Evolutionary conservation across 2,888 invertebrate species (phyloP).

Genomic region (Limnephilus lunatus): DNA sequence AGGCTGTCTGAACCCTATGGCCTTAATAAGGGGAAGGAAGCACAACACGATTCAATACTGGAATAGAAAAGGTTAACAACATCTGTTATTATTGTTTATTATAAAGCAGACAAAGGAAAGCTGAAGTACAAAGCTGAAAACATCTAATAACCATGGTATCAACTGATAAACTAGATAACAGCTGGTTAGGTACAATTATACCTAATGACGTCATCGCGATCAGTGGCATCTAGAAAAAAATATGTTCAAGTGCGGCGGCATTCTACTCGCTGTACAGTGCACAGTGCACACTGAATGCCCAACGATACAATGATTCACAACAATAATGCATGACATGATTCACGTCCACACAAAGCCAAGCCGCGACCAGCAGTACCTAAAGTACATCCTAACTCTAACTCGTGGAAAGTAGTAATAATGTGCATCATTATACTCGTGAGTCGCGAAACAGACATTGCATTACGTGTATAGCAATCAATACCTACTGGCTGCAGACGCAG

Average conservation of each 20-base stretch:
- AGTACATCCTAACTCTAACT: neutral
- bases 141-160: neutral
- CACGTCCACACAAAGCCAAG: constrained; percentile 18
- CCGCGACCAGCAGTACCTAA: neutral
- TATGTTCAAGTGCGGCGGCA: neutral
- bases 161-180: neutral
- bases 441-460: neutral
- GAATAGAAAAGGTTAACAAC: neutral
- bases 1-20: too few species aligned
- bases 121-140: neutral
- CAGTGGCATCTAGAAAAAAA: neutral
- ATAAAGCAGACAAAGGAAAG: neutral
- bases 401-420: neutral
- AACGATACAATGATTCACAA: neutral
- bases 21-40: neutral
- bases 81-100: neutral
- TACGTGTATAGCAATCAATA: neutral
- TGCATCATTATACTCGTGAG: neutral
- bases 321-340: neutral
- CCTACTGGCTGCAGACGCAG: neutral
- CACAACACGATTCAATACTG: neutral
- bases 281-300: neutral
- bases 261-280: neutral
- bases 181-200: neutral
- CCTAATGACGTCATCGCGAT: neutral